A percentile compares a stretch with the other conserved stretches of the same genome.
Evolutionary conservation across 2,888 invertebrate genomes (phyloP).

Genomic region (Julus scandinavius): DNA sequence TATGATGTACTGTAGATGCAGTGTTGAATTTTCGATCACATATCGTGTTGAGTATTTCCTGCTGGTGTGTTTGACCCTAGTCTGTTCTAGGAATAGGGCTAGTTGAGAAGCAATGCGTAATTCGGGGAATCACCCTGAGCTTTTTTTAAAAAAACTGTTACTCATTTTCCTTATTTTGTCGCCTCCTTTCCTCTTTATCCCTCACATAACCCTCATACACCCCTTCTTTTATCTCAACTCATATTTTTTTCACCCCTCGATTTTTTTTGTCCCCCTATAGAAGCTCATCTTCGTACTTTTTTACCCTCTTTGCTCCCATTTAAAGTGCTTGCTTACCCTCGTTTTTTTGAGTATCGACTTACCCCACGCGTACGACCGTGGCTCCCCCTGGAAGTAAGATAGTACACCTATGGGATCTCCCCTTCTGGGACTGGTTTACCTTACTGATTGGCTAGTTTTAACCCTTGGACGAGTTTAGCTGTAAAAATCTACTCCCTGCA

Average conservation of each 20-base stretch:
- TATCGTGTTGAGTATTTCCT: background rate
- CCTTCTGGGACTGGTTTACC: background rate
- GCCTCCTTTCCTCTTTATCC: background rate
- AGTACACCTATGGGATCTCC: conserved; percentile 8
- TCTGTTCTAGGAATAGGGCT: background rate
- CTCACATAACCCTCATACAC: background rate
- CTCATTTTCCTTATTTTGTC: conserved; percentile 4
- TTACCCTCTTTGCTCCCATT: conserved; percentile 42
- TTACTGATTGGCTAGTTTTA: conserved; percentile 5
- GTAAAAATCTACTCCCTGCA: conserved; percentile 40
- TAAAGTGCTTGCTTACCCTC: conserved; percentile 47
- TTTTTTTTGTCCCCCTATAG: background rate
- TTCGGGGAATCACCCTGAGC: conserved; percentile 17
- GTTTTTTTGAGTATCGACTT: conserved; percentile 43
- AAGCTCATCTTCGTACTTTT: background rate
- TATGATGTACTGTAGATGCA: no score
- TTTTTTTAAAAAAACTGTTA: conserved; percentile 13
- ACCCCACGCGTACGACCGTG: background rate
- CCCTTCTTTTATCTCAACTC: background rate
- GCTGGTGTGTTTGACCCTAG: background rate
- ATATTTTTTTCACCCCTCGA: background rate
- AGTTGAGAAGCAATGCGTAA: background rate
- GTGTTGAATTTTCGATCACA: no score
- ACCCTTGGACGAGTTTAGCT: conserved; percentile 40
- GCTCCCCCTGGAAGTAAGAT: background rate